Evolutionary conservation across 2,888 invertebrate genomes (phyloP).

Genomic region (Microctonus brassicae): DNA sequence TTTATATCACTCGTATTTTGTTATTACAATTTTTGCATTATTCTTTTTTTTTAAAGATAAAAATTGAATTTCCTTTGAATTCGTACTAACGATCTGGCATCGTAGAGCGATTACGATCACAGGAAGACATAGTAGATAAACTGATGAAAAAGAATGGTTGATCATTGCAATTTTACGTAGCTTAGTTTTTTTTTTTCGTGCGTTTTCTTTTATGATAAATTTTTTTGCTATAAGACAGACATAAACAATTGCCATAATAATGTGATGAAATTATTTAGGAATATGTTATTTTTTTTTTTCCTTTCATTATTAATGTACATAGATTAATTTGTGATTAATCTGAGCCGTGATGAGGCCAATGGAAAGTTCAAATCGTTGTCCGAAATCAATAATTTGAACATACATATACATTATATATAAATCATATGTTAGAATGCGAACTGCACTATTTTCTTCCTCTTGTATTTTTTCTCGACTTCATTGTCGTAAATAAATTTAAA

Average conservation of each 20-base stretch:
- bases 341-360: neutral
- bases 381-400: neutral
- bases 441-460: neutral
- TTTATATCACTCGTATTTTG: neutral
- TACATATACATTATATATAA: neutral
- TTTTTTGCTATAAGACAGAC: neutral
- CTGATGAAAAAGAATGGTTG: neutral
- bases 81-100: slow-evolving; percentile 41
- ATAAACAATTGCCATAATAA: neutral
- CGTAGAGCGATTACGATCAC: slow-evolving; percentile 29
- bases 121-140: neutral
- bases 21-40: slow-evolving; percentile 6
- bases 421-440: too few species aligned
- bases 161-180: neutral
- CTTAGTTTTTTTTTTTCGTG: neutral
- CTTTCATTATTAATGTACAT: neutral
- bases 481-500: neutral
- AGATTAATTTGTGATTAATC: neutral
- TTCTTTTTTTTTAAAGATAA: neutral
- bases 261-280: neutral
- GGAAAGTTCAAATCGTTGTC: neutral
- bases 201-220: neutral
- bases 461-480: neutral
- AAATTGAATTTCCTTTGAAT: slow-evolving; percentile 1
- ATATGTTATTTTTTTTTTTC: slow-evolving; percentile 2